These are phyloP conservation scores for Sarotherodon lohbergeri DNA, from an alignment of 2,113 vertebrate genomes.

Conservation along the genomic window DNA sequence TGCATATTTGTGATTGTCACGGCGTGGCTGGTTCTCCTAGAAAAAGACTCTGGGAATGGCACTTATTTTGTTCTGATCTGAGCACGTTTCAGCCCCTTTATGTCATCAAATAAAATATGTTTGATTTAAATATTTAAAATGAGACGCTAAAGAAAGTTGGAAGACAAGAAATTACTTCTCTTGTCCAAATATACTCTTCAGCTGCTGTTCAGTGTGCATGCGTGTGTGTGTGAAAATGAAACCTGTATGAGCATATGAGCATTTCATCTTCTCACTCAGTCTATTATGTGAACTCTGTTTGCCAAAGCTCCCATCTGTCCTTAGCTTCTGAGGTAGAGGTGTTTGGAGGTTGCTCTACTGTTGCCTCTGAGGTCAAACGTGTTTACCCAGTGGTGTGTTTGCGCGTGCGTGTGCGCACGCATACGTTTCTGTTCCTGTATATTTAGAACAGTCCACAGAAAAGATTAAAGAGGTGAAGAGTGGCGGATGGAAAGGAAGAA, in stretches of 20 bases:
- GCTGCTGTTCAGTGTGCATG: background rate
- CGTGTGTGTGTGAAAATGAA: background rate
- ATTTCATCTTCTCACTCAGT: slow-evolving; percentile 45
- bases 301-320: slow-evolving; percentile 19
- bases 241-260: background rate
- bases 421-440: background rate
- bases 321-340: slow-evolving; percentile 34
- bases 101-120: background rate
- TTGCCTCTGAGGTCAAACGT: slow-evolving; percentile 55
- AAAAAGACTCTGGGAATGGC: slow-evolving; percentile 2
- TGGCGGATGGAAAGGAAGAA: slow-evolving; percentile 6
- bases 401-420: too few relatives aligned
- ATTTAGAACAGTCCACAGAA: background rate
- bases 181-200: background rate
- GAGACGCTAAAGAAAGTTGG: background rate
- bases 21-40: slow-evolving; percentile 29
- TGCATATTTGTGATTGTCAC: slow-evolving; percentile 58
- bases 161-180: background rate
- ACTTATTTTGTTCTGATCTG: background rate
- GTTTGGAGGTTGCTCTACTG: slow-evolving; percentile 37
- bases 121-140: background rate
- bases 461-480: background rate
- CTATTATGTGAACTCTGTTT: slow-evolving; percentile 61
- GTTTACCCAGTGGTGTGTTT: slow-evolving; percentile 51
- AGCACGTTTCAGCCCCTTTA: background rate